phyloP scores from a whole-genome alignment of 2,113 vertebrate genomes.

The Syngnathoides biaculeatus region DNA sequence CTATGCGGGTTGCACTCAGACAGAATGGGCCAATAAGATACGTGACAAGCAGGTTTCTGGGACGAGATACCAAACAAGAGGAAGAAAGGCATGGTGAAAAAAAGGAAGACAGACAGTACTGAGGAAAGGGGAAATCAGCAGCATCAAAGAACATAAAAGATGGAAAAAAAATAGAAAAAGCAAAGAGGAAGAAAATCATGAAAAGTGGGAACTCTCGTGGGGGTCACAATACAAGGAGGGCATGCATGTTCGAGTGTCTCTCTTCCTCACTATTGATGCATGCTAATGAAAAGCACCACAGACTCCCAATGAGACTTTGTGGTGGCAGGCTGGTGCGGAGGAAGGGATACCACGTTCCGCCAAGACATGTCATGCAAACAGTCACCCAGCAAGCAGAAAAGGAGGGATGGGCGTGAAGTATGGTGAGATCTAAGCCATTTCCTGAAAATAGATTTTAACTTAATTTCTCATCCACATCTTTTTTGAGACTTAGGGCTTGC shows the following conservation, averaged over 20 bases:
- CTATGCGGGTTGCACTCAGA: conserved; percentile 17
- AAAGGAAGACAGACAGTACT: conserved; percentile 18
- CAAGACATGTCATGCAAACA: conserved; percentile 12
- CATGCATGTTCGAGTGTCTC: conserved; percentile 6
- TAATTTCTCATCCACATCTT: conserved; percentile 28
- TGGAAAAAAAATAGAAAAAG: conserved; percentile 14
- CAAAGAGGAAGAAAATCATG: conserved; percentile 25
- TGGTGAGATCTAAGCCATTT: conserved; percentile 58
- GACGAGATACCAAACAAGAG: conserved; percentile 42
- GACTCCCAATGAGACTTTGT: conserved; percentile 37
- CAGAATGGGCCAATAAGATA: conserved; percentile 35
- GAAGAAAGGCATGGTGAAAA: conserved; percentile 12
- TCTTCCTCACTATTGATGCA: conserved; percentile 18
- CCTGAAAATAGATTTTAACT: conserved; percentile 32
- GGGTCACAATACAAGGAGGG: conserved; percentile 10
- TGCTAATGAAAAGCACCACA: conserved; percentile 62
- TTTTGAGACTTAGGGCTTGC: conserved; percentile 27
- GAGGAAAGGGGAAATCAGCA: conserved; percentile 13
- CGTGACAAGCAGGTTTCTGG: conserved; percentile 42
- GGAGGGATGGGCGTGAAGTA: no score
- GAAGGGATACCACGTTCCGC: conserved; percentile 33
- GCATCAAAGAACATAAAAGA: conserved; percentile 18
- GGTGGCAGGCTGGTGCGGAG: conserved; percentile 23
- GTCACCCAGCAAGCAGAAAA: conserved; percentile 15
- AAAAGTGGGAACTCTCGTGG: conserved; percentile 42